Evolutionary conservation across 2,888 invertebrate genomes (phyloP).

Genomic region (Agonum fuliginosum): DNA sequence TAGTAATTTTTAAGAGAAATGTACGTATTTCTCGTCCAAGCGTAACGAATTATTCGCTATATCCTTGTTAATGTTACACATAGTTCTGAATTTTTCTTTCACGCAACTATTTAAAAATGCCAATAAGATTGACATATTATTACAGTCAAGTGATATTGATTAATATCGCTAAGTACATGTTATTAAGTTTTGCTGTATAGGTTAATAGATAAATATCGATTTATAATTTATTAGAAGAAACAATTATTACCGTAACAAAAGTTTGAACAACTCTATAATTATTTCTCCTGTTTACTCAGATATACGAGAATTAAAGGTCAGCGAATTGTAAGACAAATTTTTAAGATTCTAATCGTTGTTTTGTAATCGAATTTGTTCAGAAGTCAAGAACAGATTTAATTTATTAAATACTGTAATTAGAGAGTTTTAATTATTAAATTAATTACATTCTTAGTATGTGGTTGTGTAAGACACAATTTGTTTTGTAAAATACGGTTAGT

Average conservation of each 20-base stretch:
- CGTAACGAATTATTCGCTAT: constrained; percentile 16
- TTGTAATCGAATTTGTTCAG: constrained; percentile 29
- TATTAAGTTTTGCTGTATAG: constrained; percentile 21
- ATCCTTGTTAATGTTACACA: constrained; percentile 33
- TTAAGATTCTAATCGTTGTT: constrained; percentile 10
- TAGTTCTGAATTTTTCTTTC: constrained; percentile 5
- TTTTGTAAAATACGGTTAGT: too few species aligned
- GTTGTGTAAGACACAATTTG: too few species aligned
- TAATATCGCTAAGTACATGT: constrained; percentile 28
- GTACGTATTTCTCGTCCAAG: constrained; percentile 22
- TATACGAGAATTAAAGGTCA: constrained; percentile 16
- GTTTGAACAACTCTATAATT: constrained; percentile 8
- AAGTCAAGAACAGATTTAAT: constrained; percentile 26
- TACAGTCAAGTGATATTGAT: constrained; percentile 40
- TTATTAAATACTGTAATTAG: constrained; percentile 31
- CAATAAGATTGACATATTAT: constrained; percentile 47
- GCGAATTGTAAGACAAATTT: constrained; percentile 24
- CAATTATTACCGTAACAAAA: constrained; percentile 29
- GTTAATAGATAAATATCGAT: constrained; percentile 47
- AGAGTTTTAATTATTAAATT: neutral
- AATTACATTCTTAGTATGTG: constrained; percentile 6
- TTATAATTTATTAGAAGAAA: constrained; percentile 52
- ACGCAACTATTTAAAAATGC: constrained; percentile 38
- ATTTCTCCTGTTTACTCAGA: constrained; percentile 25
- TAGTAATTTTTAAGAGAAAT: constrained; percentile 8